Conservation (phyloP, 2,888 invertebrate species). For the Lottia gigantea region DNA sequence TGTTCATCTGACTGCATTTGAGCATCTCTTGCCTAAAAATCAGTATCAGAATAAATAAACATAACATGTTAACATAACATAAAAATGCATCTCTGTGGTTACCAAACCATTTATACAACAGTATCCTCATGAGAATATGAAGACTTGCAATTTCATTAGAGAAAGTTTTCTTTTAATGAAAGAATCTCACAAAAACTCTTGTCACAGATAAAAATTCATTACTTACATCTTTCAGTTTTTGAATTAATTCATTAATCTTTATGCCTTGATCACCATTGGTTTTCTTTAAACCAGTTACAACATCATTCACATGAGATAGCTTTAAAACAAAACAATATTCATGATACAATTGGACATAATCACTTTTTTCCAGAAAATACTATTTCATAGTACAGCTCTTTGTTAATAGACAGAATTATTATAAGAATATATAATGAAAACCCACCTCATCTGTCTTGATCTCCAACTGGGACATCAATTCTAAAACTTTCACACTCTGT, state of each 20-base stretch:
- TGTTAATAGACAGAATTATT: neutral
- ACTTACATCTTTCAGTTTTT: conserved; percentile 75
- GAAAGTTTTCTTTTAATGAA: no score
- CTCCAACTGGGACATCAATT: conserved; percentile 81
- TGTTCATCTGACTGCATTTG: conserved; percentile 78
- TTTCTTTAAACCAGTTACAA: conserved; percentile 78
- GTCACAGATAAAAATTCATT: no score
- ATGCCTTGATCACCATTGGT: conserved; percentile 77
- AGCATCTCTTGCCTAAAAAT: conserved; percentile 76
- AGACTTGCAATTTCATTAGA: no score
- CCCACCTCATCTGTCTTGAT: conserved; percentile 81
- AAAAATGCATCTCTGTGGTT: no score
- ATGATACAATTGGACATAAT: no score
- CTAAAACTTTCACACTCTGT: conserved; percentile 73
- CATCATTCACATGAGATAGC: conserved; percentile 78
- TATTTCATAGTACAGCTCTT: no score
- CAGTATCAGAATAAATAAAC: neutral
- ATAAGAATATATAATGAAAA: conserved; percentile 7
- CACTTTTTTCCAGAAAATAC: no score
- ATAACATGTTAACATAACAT: no score
- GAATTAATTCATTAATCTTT: conserved; percentile 78
- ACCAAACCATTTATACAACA: no score
- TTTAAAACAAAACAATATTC: conserved; percentile 35
- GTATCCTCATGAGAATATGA: no score
- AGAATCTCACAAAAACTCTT: no score